Evolutionary conservation across 2,888 invertebrate genomes (phyloP).

Genomic region (Coelopa pilipes): DNA sequence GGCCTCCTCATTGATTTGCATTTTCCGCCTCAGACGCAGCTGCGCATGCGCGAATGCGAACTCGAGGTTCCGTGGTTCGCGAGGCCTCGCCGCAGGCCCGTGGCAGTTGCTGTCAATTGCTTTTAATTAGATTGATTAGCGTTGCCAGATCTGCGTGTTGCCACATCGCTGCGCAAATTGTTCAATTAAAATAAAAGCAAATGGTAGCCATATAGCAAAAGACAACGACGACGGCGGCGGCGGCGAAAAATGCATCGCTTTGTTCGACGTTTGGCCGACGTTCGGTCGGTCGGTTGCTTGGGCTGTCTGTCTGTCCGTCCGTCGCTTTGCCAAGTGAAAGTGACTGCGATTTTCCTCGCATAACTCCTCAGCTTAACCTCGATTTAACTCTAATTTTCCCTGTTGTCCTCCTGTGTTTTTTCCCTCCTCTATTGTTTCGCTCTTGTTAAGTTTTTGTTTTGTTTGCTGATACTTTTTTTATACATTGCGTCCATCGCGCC

Average conservation of each 20-base stretch:
- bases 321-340: not conserved
- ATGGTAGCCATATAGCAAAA: not conserved
- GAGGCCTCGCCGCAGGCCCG: constrained; percentile 4
- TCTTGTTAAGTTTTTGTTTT: too few species aligned
- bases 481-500: too few species aligned
- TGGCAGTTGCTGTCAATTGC: constrained; percentile 19
- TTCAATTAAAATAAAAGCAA: constrained; percentile 1
- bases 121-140: constrained; percentile 29
- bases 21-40: not conserved
- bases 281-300: not conserved
- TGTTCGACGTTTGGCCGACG: not conserved
- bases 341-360: too few species aligned
- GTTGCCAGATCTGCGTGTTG: constrained; percentile 8
- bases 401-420: too few species aligned
- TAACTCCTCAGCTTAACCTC: too few species aligned
- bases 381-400: too few species aligned
- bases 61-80: too few species aligned
- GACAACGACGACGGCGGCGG: too few species aligned
- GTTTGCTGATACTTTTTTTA: too few species aligned
- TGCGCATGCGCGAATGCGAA: constrained; percentile 5
- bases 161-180: not conserved
- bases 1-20: not conserved
- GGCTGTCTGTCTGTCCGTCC: constrained; percentile 5
- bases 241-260: too few species aligned
- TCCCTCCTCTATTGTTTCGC: too few species aligned